Percentiles rank a stretch among this genome's conserved stretches.
Evolutionary conservation across 2,113 vertebrate genomes (phyloP).

Genomic region (Melanerpes aurifrons): DNA sequence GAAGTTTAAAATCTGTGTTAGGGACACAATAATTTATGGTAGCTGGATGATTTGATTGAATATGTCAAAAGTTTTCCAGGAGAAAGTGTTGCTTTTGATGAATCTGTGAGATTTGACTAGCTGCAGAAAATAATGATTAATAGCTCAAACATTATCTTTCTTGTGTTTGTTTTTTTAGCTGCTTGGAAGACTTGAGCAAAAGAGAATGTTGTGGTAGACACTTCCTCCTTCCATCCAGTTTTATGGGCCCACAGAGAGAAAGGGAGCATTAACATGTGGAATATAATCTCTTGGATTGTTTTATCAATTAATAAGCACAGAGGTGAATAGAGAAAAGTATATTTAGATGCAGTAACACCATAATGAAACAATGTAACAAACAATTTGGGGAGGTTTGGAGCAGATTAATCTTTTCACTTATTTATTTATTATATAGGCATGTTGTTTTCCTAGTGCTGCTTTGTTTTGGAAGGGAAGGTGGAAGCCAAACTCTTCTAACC

Average conservation of each 20-base stretch:
- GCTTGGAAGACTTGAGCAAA: not conserved
- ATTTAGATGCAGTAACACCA: not conserved
- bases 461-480: not conserved
- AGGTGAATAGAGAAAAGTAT: not conserved
- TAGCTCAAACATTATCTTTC: not conserved
- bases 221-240: slow-evolving; percentile 38
- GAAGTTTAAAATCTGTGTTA: not conserved
- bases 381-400: not conserved
- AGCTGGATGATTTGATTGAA: slow-evolving; percentile 1
- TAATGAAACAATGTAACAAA: not conserved
- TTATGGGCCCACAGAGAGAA: slow-evolving; percentile 59
- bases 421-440: not conserved
- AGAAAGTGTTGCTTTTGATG: not conserved
- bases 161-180: slow-evolving; percentile 54
- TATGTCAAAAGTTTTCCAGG: not conserved
- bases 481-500: not conserved
- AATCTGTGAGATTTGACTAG: slow-evolving; percentile 26
- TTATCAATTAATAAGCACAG: slow-evolving; percentile 36
- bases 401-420: not conserved
- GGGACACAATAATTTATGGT: not conserved
- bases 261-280: slow-evolving; percentile 29
- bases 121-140: slow-evolving; percentile 29
- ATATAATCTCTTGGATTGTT: slow-evolving; percentile 28
- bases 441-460: not conserved
- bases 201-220: slow-evolving; percentile 31